These are phyloP conservation scores for Mirounga angustirostris DNA, from an alignment of 2,113 vertebrate species.

Conservation along the genomic window DNA sequence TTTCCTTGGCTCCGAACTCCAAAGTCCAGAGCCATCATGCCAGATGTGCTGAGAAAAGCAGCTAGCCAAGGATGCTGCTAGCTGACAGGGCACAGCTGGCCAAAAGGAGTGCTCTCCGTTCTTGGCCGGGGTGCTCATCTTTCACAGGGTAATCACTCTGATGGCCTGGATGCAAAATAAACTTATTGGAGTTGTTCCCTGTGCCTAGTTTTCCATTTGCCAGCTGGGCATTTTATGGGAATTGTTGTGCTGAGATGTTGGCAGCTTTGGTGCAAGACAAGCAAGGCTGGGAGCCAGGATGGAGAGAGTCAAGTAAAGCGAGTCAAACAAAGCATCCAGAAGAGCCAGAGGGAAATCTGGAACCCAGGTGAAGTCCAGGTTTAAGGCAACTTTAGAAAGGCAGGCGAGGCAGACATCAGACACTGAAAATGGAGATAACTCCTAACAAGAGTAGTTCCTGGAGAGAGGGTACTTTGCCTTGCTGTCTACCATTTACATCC, in stretches of 20 bases:
- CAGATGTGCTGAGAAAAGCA: constrained; percentile 40
- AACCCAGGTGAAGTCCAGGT: not conserved
- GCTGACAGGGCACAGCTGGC: not conserved
- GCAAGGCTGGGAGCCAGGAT: constrained; percentile 55
- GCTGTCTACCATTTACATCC: not conserved
- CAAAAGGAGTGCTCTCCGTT: not conserved
- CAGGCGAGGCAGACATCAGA: not conserved
- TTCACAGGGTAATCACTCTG: not conserved
- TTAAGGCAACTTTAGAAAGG: not conserved
- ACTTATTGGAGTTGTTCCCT: not conserved
- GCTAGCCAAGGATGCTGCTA: not conserved
- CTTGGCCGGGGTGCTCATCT: not conserved
- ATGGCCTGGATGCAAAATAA: not conserved
- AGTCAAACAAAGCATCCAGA: not conserved
- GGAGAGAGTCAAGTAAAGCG: not conserved
- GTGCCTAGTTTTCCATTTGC: constrained; percentile 46
- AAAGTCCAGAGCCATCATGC: not conserved
- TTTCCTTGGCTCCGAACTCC: not conserved
- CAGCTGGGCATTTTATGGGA: constrained; percentile 43
- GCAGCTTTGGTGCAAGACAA: constrained; percentile 63
- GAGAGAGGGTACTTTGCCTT: not conserved
- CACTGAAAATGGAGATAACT: not conserved
- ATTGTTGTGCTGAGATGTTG: constrained; percentile 32
- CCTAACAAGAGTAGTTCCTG: not conserved
- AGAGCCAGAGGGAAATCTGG: not conserved